Percentiles rank a stretch among this genome's conserved stretches.
Conservation (phyloP, 2,113 vertebrate species). For the Gavia stellata region DNA sequence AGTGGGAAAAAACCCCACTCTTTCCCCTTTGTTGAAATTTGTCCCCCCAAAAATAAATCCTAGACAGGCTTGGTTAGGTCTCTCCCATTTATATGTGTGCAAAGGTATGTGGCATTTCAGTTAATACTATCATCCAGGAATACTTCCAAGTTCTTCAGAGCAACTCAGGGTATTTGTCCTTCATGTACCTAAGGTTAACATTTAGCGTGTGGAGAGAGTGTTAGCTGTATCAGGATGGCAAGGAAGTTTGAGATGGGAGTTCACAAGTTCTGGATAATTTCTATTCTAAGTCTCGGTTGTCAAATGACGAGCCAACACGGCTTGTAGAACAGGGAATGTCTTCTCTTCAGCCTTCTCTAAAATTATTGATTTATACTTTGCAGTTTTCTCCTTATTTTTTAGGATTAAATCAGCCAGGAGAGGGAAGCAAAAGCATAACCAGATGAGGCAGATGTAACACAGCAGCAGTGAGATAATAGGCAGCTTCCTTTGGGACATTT, state of each 20-base stretch:
- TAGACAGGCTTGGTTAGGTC: not conserved
- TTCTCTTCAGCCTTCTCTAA: not conserved
- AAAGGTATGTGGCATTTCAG: not conserved
- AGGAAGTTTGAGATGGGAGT: not conserved
- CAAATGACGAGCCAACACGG: not conserved
- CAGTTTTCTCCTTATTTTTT: not conserved
- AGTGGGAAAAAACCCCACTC: not conserved
- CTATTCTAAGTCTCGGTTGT: accelerated
- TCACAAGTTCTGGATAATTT: not conserved
- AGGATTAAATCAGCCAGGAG: not conserved
- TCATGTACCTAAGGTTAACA: not conserved
- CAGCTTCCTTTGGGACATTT: not conserved
- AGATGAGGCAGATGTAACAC: not conserved
- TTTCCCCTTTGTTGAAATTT: not conserved
- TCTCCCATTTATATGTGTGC: not conserved
- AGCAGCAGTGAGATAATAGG: not conserved
- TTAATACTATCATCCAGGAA: not conserved
- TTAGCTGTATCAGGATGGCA: not conserved
- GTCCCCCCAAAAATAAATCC: not conserved
- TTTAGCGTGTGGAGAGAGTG: not conserved
- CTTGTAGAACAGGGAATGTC: not conserved
- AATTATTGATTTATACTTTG: not conserved
- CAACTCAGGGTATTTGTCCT: not conserved
- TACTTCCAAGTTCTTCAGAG: not conserved
- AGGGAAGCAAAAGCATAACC: not conserved